Evolutionary conservation across 92 coral and sea anemone genomes (phyloP), one percentile per base, ranked within the genome.

Genomic region (Muricea muricata): DNA sequence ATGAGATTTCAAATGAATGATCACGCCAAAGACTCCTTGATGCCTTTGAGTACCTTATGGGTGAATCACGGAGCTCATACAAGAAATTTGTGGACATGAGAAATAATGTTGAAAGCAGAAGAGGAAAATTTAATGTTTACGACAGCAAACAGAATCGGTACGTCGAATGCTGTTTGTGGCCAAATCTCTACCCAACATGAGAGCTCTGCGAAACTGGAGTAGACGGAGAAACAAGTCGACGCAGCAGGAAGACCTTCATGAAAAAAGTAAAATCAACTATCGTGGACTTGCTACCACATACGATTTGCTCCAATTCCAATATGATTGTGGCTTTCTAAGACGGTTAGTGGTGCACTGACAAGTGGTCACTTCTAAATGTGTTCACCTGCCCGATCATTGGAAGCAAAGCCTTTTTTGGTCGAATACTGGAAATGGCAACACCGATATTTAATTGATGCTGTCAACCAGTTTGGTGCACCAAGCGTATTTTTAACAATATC

Each of bases 371-470:
- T 23, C 1, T 14, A 7, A 14, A 11, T 12, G n/a, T 81, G 86
- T 24, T 39, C 78, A 5, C 86, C 78, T 12, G 76, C 77, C 8
- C 24, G 86, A 2, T 21, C 86, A 2, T 50, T 81, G 7, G 78
- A 67, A 1, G 2, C 76, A 18, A 81, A 81, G 30, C 6, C 78
- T 15, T 81, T 73, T 40, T 73, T 10, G 10, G 54, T 1, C 6
- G 52, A 34, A 34, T 73, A 73, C 79, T 73, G 79, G 86, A 40
- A 66, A 28, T 37, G 78, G 61, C 86, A 81, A 45, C 86, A 81
- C 55, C 45, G 77, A 10, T 42, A 18, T 20, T 29, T 81, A 0
- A 0, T 81, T 7, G 67, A 81, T 67, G 86, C 86, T 42, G 86
- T 81, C 1, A 32, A 1, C 2, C 86, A 81, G 30, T 81, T 66